Evolutionary conservation across 2,113 vertebrate genomes (phyloP), one percentile per base, ranked within the genome.

Genomic region (Pachypanchax playfairii): DNA sequence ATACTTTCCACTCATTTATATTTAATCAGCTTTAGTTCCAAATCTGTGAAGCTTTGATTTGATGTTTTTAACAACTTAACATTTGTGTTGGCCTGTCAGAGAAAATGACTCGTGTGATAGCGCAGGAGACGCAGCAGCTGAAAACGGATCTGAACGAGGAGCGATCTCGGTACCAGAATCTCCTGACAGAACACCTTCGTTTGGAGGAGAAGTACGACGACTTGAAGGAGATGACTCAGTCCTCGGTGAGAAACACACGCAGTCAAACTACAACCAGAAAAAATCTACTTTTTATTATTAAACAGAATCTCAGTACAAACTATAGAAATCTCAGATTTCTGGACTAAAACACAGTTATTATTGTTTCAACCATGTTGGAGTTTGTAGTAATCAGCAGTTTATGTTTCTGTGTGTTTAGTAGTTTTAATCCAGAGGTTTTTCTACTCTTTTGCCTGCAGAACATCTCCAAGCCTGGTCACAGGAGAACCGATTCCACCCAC

Each of bases 141-240:
- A 93, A 99, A 84, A 92, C 92, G 0, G 96, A 99, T 63, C 89
- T 99, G 86, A 98, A 98, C 14, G 97, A 98, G 55, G 97, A 99
- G 26, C 90, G 97, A 5, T 88, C 96, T 9, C 94, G 97, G 54
- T 99, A 99, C 68, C 97, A 99, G 93, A 98, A 98, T 87, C 94
- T 99, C 54, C 93, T 99, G 61, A 94, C 93, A 20, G 97, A 99
- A 77, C 98, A 96, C 85, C 96, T 94, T 65, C 94, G 95, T 58
- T 84, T 99, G 33, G 97, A 99, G 89, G 96, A 98, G 82, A 94
- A 96, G 8, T 95, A 98, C 20, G 97, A 99, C 65, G 96, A 98
- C 67, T 89, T 99, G 54, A 97, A 94, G 77, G 97, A 93, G 65
- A 92, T 98, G 90, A 91, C 89, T 33, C 69, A 94, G 1, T 81